phyloP scores from a whole-genome alignment of 2,888 invertebrate species.

The Perdita meconis region DNA sequence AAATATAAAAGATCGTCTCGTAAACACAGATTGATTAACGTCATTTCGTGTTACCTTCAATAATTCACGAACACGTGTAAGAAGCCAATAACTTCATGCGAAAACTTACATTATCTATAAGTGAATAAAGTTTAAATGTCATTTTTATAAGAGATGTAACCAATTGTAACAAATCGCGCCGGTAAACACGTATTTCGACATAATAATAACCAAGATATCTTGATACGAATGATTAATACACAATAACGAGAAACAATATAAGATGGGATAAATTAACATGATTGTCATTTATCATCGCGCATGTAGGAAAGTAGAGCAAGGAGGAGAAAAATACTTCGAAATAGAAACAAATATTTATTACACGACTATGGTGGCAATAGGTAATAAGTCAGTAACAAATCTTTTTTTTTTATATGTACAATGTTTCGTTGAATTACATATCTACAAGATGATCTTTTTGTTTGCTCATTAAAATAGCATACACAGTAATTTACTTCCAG shows the following conservation, averaged over 20 bases:
- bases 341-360: conserved; percentile 67
- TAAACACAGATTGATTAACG: conserved; percentile 29
- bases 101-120: conserved; percentile 10
- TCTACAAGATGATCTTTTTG: conserved; percentile 60
- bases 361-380: conserved; percentile 55
- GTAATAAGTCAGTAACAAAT: conserved; percentile 66
- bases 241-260: neutral
- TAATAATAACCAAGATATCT: neutral
- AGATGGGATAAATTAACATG: neutral
- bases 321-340: conserved; percentile 17
- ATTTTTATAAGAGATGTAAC: conserved; percentile 17
- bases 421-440: conserved; percentile 67
- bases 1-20: conserved; percentile 10
- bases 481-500: conserved; percentile 52
- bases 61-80: conserved; percentile 12
- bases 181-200: conserved; percentile 31
- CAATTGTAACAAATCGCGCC: conserved; percentile 2
- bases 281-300: neutral
- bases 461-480: conserved; percentile 54
- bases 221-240: conserved; percentile 8
- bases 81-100: conserved; percentile 3
- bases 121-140: conserved; percentile 15
- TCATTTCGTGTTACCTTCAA: conserved; percentile 30
- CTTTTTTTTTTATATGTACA: conserved; percentile 56
- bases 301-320: neutral